Conservation (phyloP, 2,113 vertebrate species). For the Halcyon senegalensis region DNA sequence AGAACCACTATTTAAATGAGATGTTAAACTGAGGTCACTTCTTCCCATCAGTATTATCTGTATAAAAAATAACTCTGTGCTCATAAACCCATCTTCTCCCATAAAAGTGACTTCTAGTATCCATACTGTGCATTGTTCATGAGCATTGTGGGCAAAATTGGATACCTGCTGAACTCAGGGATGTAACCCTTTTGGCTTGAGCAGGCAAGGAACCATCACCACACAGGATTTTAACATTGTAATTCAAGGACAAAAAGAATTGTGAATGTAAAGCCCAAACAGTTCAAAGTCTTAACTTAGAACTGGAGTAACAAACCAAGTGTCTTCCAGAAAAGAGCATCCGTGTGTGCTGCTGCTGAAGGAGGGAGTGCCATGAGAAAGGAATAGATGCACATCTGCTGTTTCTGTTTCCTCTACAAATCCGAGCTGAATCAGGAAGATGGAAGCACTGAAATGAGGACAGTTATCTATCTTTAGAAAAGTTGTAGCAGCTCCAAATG, state of each 20-base stretch:
- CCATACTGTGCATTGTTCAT: neutral
- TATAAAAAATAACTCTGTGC: neutral
- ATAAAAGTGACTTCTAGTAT: neutral
- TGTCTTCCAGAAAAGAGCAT: neutral
- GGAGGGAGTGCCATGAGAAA: neutral
- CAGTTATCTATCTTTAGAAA: neutral
- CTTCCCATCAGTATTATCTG: neutral
- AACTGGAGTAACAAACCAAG: neutral
- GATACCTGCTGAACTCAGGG: neutral
- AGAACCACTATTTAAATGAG: neutral
- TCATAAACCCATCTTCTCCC: neutral
- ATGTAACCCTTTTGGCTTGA: neutral
- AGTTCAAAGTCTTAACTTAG: neutral
- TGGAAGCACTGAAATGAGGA: neutral
- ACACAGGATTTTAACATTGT: neutral
- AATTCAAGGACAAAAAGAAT: neutral
- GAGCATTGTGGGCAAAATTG: neutral
- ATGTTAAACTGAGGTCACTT: neutral
- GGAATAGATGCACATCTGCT: neutral
- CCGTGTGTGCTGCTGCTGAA: neutral
- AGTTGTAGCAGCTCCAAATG: neutral
- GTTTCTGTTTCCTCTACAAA: neutral
- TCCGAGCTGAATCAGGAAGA: neutral
- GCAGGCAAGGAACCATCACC: accelerated
- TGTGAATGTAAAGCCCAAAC: accelerated